These are phyloP conservation scores for Tupaia tana DNA, from an alignment of 2,113 vertebrate genomes.

Conservation along the genomic window DNA sequence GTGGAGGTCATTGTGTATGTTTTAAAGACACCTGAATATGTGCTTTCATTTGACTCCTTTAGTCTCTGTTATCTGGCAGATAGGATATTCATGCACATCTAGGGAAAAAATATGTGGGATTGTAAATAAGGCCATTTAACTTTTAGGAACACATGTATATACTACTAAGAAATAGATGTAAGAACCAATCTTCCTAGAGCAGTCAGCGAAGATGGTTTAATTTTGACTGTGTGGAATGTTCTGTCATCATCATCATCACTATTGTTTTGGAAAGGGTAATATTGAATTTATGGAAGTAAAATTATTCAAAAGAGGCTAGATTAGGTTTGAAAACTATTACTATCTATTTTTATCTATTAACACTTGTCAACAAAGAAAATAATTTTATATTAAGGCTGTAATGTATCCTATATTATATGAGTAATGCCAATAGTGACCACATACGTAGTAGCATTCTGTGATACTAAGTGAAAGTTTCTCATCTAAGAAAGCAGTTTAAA, in stretches of 20 bases:
- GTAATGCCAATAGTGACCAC: neutral
- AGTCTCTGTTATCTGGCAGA: neutral
- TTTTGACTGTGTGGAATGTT: constrained; percentile 14
- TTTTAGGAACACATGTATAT: constrained; percentile 6
- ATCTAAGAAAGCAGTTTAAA: neutral
- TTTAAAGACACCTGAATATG: constrained; percentile 15
- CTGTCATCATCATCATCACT: neutral
- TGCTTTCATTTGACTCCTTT: constrained; percentile 45
- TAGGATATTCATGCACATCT: neutral
- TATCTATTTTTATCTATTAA: constrained; percentile 27
- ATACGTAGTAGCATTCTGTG: constrained; percentile 15
- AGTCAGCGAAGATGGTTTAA: neutral
- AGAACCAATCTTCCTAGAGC: neutral
- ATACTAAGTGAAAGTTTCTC: constrained; percentile 6
- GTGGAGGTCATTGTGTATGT: neutral
- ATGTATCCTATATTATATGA: neutral
- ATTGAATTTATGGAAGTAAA: neutral
- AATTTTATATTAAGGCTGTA: neutral
- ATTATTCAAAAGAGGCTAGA: neutral
- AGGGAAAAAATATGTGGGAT: constrained; percentile 3
- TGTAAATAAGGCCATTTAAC: constrained; percentile 19
- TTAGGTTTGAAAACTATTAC: neutral
- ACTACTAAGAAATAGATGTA: neutral
- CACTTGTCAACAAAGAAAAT: neutral
- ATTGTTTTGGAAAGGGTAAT: neutral